Percentiles rank a stretch among this genome's conserved stretches.
These are phyloP conservation scores for Orthosia cruda DNA, from an alignment of 2,888 invertebrate genomes.

Conservation along the genomic window DNA sequence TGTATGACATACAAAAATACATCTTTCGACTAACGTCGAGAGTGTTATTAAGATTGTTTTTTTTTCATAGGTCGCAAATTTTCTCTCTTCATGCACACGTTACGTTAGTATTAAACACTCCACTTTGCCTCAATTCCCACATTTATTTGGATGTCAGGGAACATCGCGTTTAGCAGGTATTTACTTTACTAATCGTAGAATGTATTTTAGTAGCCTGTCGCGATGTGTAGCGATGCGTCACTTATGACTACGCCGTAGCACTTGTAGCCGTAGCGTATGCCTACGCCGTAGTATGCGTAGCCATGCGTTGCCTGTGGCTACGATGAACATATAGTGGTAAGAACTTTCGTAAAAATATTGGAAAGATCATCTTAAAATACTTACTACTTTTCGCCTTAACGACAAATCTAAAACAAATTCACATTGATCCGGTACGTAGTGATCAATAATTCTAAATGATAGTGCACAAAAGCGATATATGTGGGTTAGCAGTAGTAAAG, in stretches of 20 bases:
- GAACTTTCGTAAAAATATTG: background rate
- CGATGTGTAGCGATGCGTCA: background rate
- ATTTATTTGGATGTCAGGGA: no score
- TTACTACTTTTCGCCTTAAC: conserved; percentile 9
- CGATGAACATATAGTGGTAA: background rate
- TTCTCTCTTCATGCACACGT: conserved; percentile 5
- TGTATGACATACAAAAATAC: no score
- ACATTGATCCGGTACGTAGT: background rate
- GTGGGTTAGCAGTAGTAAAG: conserved; percentile 60
- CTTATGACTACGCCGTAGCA: background rate
- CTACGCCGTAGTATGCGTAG: background rate
- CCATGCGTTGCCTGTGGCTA: background rate
- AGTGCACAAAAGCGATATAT: conserved; percentile 70
- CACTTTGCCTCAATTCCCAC: no score
- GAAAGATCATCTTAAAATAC: background rate
- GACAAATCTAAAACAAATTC: conserved; percentile 7
- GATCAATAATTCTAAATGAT: conserved; percentile 57
- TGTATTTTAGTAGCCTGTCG: background rate
- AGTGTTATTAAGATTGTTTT: conserved; percentile 40
- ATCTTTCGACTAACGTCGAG: conserved; percentile 17
- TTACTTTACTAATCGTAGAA: background rate
- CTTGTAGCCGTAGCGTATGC: background rate
- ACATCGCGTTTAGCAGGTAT: background rate
- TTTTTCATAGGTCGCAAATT: conserved; percentile 3
- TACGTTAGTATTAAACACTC: background rate